These are phyloP conservation scores for Characodon lateralis DNA, from an alignment of 2,797 vertebrate genomes.

Conservation along the genomic window DNA sequence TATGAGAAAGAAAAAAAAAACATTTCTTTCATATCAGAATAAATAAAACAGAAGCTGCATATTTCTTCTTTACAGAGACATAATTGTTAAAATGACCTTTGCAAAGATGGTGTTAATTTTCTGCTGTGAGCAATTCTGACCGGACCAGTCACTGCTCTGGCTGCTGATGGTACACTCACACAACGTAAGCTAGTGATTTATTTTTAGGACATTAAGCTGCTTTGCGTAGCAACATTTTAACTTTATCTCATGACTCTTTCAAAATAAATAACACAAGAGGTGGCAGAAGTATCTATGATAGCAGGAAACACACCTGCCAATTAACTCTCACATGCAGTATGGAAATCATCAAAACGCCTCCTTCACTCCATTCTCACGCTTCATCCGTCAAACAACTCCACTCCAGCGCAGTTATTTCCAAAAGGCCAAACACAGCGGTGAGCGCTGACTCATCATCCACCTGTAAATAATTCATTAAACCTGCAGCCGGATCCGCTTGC, in stretches of 20 bases:
- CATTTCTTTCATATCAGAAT: background rate
- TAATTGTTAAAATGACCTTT: background rate
- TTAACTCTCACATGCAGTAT: conserved; percentile 6
- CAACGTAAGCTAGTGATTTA: conserved; percentile 48
- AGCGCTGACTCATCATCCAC: conserved; percentile 71
- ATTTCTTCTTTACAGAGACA: background rate
- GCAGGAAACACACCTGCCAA: conserved; percentile 19
- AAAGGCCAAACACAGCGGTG: conserved; percentile 19
- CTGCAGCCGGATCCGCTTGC: conserved; percentile 31
- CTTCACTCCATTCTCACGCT: conserved; percentile 16
- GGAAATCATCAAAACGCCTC: conserved; percentile 26
- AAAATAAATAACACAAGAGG: conserved; percentile 42
- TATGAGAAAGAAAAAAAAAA: background rate
- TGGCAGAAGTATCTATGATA: conserved; percentile 10
- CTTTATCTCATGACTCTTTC: conserved; percentile 4
- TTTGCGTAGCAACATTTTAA: conserved; percentile 14
- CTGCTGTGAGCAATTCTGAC: background rate
- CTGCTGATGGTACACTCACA: conserved; percentile 22
- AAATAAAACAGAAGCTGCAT: background rate
- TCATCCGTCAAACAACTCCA: conserved; percentile 39
- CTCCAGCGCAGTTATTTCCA: conserved; percentile 42
- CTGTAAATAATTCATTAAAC: conserved; percentile 82
- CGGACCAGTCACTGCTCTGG: background rate
- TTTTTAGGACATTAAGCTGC: conserved; percentile 38
- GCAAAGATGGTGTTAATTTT: background rate